Evolutionary conservation across 2,888 invertebrate species (phyloP).

Genomic region (Philopedon plagiatum): DNA sequence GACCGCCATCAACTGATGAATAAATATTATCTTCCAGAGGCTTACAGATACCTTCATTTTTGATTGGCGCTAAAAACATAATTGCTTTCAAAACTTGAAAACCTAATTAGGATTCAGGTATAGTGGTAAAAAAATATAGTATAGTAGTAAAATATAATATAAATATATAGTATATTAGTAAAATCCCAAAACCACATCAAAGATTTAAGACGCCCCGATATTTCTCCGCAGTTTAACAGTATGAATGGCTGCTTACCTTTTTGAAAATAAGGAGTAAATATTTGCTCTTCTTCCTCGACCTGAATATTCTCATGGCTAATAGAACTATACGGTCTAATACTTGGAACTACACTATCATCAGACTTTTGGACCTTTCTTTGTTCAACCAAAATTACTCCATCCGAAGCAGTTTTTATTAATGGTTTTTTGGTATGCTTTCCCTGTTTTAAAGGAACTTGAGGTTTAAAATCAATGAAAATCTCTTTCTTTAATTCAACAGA

Average conservation of each 20-base stretch:
- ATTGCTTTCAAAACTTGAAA: neutral
- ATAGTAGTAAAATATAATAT: no score
- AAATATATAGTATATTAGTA: no score
- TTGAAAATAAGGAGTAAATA: conserved; percentile 68
- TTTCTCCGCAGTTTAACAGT: no score
- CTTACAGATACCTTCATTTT: conserved; percentile 61
- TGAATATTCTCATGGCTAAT: conserved; percentile 76
- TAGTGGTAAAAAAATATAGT: no score
- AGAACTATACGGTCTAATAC: conserved; percentile 71
- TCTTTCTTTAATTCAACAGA: conserved; percentile 76
- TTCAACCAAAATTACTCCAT: conserved; percentile 83
- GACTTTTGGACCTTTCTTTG: conserved; percentile 70
- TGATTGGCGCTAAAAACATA: conserved; percentile 61
- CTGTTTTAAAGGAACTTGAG: conserved; percentile 69
- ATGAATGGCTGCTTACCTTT: conserved; percentile 59
- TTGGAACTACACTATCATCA: conserved; percentile 67
- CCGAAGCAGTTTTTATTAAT: conserved; percentile 84
- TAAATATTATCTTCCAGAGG: conserved; percentile 63
- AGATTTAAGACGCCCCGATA: no score
- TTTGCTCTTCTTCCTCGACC: conserved; percentile 58
- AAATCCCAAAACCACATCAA: no score
- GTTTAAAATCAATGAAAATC: conserved; percentile 91
- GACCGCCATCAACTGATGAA: conserved; percentile 62
- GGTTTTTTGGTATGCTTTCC: conserved; percentile 68
- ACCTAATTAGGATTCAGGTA: no score